These are phyloP conservation scores for Calephelis virginiensis DNA, from an alignment of 1,140 invertebrate species.

Conservation along the genomic window DNA sequence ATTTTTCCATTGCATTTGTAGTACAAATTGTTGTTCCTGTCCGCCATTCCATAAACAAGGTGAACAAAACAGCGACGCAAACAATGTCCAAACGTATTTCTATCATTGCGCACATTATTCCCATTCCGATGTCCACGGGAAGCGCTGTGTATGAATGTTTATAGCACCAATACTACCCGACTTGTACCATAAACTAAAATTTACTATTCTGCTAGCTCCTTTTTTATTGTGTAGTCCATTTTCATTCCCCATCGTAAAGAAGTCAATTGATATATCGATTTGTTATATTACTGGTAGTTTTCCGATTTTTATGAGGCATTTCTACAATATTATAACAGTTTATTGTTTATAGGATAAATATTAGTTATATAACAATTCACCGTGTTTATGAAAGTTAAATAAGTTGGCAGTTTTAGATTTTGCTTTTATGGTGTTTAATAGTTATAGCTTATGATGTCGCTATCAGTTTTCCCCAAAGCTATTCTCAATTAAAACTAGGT, in stretches of 20 bases:
- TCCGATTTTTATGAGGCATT: constrained; percentile 6
- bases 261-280: constrained; percentile 40
- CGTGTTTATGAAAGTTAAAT: no score
- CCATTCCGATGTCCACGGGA: constrained; percentile 43
- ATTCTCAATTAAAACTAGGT: no score
- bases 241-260: constrained; percentile 44
- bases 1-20: constrained; percentile 1
- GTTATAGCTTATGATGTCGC: no score
- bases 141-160: constrained; percentile 51
- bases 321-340: neutral
- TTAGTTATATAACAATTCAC: no score
- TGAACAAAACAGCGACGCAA: neutral
- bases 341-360: no score
- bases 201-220: constrained; percentile 40
- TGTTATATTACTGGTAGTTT: constrained; percentile 23
- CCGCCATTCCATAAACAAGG: neutral
- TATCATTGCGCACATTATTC: constrained; percentile 38
- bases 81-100: constrained; percentile 9
- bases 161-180: constrained; percentile 46
- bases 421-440: no score
- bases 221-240: constrained; percentile 41
- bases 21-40: neutral
- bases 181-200: constrained; percentile 52
- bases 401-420: no score
- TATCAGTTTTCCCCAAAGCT: no score